Evolutionary conservation across 92 coral and sea anemone genomes (phyloP), one percentile per base, ranked within the genome.

Genomic region (Porites evermanni): DNA sequence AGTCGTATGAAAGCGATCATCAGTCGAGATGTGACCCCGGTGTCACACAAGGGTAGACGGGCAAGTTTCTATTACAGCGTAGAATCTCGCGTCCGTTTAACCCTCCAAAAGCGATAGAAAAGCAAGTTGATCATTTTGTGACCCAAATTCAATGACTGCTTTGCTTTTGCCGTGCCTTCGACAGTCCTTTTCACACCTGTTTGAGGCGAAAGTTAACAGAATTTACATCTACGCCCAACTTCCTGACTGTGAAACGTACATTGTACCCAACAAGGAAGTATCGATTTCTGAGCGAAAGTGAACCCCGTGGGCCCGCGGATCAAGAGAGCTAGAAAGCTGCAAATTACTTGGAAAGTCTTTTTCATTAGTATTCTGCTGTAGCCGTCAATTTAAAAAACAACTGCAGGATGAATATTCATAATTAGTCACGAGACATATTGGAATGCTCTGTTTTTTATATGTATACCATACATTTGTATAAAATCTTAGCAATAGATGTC

Each of bases 161-260:
- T 14, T 69, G 85, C 56, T 53, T 80, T 68, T 67, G 9, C n/a
- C 52, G 72, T 53, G 64, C 82, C 66, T 72, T 76, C 72, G 87
- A 75, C 78, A 79, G 66, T 88, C 64, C 71, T 77, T 82, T 89
- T 94, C 90, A 88, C 98, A 94, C 91, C 89, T 78, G 54, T 65
- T 64, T 88, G 91, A 92, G 67, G 85, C 82, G 90, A 79, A 79
- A 74, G 95, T 93, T 92, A 94, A 93, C 90, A 90, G 80, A 95
- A 89, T 86, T 83, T 75, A 87, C 61, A 74, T 75, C 86, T 80
- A 75, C 70, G 83, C 52, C 84, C 88, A 85, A 89, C 98, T 88
- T 86, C 91, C 92, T 81, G 91, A 19, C 53, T 70, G 73, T 64
- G 80, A 64, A 75, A 77, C 70, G 88, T 66, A 61, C 64, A 73